Base-by-base conservation (phyloP, 2,113 vertebrate genomes). In the Spermophilus dauricus region DNA sequence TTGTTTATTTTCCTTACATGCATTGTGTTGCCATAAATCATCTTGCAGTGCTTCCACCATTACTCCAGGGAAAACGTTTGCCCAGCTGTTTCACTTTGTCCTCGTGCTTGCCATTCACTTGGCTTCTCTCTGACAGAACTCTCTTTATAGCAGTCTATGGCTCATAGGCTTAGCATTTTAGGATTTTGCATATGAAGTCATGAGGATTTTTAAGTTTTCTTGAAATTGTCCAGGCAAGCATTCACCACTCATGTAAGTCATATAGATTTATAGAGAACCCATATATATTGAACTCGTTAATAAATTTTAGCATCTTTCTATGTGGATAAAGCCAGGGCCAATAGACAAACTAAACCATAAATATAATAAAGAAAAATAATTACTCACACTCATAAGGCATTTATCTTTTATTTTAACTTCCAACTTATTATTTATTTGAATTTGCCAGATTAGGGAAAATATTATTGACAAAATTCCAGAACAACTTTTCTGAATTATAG, bases 71-170 rank as follows among this genome's bases (percentile, higher is more conserved):
- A 89, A 95, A 67, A 90, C 4, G 10, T 81, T 92, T 92, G 97
- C 91, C 88, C 0, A 0, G 8, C 20, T 97, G 76, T 94, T 96
- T 90, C 61, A 58, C 92, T 83, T 72, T 89, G 8, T 34, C 86
- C 0, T 37, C 77, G 87, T 61, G 28, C 63, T 86, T 97, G 84
- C 61, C 80, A 86, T 92, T 89, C 63, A 1, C 11, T 94, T 96
- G 97, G n/a, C 94, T 97, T 45, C 92, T 92, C 37, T 90, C 3
- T 86, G 90, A 67, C 77, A 97, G 58, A 98, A 94, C 37, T 76
- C 89, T 83, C 5, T 39, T 93, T 91, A 78, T 5, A 34, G 53
- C 78, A 88, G 61, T 72, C 37, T 86, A 22, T 18, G 56, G 10
- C 26, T 87, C 63, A 17, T 10, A 80, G 53, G 5, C 18, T 92